A percentile compares a stretch with the other conserved stretches of the same genome.
Conservation (phyloP, 2,888 invertebrate species). For the Xanthorhoe designata region DNA sequence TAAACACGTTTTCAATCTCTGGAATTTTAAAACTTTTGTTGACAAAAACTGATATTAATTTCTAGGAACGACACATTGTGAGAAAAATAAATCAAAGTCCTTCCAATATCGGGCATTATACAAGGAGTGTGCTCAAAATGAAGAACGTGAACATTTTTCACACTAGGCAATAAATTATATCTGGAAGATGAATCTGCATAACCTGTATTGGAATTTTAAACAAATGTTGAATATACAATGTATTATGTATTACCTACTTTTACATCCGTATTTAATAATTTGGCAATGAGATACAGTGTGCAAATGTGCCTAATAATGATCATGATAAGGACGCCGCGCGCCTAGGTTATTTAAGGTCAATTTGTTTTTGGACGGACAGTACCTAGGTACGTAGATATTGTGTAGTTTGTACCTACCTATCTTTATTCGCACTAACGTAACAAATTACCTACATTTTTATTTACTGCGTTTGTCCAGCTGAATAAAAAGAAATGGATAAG, state of each 20-base stretch:
- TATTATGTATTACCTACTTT: background rate
- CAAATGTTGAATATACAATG: background rate
- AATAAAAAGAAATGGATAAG: no score
- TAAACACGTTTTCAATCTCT: background rate
- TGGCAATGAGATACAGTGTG: no score
- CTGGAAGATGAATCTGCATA: slow-evolving; percentile 12
- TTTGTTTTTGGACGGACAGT: no score
- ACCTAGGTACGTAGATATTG: no score
- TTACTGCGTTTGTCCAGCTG: no score
- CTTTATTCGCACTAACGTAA: no score
- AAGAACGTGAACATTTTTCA: slow-evolving; percentile 63
- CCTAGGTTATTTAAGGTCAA: no score
- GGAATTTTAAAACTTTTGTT: slow-evolving; percentile 2
- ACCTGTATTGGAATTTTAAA: background rate
- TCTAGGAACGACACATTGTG: slow-evolving; percentile 45
- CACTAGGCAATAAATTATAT: slow-evolving; percentile 37
- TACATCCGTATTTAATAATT: no score
- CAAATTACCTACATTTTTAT: no score
- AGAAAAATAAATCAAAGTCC: slow-evolving; percentile 66
- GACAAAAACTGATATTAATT: slow-evolving; percentile 30
- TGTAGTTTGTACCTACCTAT: no score
- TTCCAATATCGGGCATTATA: slow-evolving; percentile 53
- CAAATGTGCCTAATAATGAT: no score
- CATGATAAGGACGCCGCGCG: no score
- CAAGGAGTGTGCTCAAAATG: slow-evolving; percentile 60